phyloP scores from a whole-genome alignment of 1,140 invertebrate species.

The Delia radicum region DNA sequence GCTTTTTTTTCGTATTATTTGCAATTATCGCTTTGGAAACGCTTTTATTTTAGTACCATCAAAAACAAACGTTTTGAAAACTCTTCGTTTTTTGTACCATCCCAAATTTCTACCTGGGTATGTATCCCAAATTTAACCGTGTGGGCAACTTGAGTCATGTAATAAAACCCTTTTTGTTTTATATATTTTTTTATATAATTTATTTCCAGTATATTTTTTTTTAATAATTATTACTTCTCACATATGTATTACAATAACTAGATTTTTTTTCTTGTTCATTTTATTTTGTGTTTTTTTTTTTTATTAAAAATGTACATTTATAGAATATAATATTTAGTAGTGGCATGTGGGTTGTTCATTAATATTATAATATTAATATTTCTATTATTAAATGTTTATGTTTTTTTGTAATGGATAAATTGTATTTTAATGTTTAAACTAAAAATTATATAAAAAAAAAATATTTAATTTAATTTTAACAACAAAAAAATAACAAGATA shows the following conservation, averaged over 20 bases:
- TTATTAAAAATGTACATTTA: constrained; percentile 22
- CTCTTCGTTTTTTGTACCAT: too few relatives aligned
- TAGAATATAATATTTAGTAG: constrained; percentile 17
- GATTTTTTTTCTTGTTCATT: constrained; percentile 13
- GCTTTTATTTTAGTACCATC: too few relatives aligned
- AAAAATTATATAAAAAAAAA: not conserved
- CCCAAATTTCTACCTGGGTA: too few relatives aligned
- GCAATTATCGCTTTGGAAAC: too few relatives aligned
- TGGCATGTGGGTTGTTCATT: constrained; percentile 13
- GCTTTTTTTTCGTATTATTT: too few relatives aligned
- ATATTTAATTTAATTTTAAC: not conserved
- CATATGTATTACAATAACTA: constrained; percentile 28
- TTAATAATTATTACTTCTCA: constrained; percentile 15
- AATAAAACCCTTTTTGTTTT: not conserved
- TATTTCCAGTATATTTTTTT: constrained; percentile 14
- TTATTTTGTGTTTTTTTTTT: not conserved
- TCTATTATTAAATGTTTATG: not conserved
- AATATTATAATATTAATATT: not conserved
- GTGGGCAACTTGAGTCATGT: too few relatives aligned
- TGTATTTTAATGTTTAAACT: too few relatives aligned
- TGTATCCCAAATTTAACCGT: too few relatives aligned
- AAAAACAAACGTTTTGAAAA: too few relatives aligned
- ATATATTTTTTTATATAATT: constrained; percentile 19
- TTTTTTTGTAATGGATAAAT: too few relatives aligned
- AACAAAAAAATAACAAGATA: not conserved